Percentiles rank a stretch among this genome's conserved stretches.
phyloP scores from a whole-genome alignment of 2,797 vertebrate genomes.

The Heliangelus exortis region DNA sequence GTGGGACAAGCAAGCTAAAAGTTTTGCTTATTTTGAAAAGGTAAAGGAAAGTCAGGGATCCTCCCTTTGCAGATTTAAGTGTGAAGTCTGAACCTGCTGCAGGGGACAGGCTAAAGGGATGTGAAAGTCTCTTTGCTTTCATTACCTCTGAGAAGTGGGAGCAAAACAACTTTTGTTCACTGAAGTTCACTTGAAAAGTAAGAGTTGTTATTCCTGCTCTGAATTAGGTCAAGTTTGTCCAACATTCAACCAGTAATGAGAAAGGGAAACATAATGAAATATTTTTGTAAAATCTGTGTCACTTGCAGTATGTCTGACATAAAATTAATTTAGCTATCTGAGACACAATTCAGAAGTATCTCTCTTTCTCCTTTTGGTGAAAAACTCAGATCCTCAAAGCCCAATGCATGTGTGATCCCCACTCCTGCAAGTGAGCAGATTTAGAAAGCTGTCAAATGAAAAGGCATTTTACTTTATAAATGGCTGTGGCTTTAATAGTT shows the following conservation, averaged over 20 bases:
- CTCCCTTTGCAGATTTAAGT: not conserved
- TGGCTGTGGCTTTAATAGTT: not conserved
- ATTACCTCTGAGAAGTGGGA: not conserved
- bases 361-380: not conserved
- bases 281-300: not conserved
- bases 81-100: not conserved
- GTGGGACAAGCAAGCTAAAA: not conserved
- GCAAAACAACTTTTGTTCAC: not conserved
- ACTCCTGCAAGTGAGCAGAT: not conserved
- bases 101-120: not conserved
- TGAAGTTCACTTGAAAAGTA: not conserved
- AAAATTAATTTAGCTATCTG: not conserved
- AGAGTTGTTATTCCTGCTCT: not conserved
- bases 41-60: not conserved
- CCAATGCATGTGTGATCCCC: accelerated
- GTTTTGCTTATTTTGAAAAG: not conserved
- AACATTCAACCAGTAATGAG: not conserved
- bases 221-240: not conserved
- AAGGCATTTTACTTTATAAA: not conserved
- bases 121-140: not conserved
- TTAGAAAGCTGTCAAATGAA: not conserved
- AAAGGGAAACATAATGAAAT: not conserved
- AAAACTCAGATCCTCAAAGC: not conserved
- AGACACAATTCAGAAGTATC: not conserved
- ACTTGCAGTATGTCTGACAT: not conserved